phyloP scores from a whole-genome alignment of 2,113 vertebrate species.

The Neofelis nebulosa region DNA sequence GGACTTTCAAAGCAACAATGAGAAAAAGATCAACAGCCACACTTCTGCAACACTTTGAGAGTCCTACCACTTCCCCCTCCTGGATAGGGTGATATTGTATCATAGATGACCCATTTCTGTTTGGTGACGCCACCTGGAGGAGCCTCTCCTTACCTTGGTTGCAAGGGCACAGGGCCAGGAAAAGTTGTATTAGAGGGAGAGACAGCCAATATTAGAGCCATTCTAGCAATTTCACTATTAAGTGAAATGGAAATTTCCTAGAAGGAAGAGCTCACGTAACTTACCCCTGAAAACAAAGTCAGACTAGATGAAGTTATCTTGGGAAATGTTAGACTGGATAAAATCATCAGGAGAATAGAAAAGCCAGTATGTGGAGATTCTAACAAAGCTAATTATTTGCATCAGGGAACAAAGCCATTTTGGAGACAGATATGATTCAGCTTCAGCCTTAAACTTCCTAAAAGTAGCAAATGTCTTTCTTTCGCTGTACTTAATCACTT shows the following conservation, averaged over 20 bases:
- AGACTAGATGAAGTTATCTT: neutral
- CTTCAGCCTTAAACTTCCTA: neutral
- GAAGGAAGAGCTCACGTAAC: neutral
- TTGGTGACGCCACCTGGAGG: neutral
- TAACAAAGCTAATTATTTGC: neutral
- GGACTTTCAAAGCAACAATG: neutral
- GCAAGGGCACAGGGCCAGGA: neutral
- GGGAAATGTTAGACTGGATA: neutral
- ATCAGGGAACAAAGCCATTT: neutral
- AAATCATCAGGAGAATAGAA: neutral
- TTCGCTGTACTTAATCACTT: neutral
- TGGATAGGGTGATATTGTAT: neutral
- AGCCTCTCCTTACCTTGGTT: neutral
- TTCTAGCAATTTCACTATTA: neutral
- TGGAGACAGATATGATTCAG: neutral
- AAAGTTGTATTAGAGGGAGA: neutral
- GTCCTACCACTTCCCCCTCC: neutral
- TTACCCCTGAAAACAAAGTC: neutral
- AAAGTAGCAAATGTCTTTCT: no score
- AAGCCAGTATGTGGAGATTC: neutral
- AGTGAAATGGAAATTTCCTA: conserved; percentile 52
- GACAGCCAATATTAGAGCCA: neutral
- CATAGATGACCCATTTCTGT: neutral
- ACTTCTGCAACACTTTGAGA: neutral
- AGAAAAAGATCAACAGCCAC: neutral